Percentiles rank a stretch among this genome's conserved stretches.
phyloP scores from a whole-genome alignment of 2,797 vertebrate species.

The Notamacropus eugenii region DNA sequence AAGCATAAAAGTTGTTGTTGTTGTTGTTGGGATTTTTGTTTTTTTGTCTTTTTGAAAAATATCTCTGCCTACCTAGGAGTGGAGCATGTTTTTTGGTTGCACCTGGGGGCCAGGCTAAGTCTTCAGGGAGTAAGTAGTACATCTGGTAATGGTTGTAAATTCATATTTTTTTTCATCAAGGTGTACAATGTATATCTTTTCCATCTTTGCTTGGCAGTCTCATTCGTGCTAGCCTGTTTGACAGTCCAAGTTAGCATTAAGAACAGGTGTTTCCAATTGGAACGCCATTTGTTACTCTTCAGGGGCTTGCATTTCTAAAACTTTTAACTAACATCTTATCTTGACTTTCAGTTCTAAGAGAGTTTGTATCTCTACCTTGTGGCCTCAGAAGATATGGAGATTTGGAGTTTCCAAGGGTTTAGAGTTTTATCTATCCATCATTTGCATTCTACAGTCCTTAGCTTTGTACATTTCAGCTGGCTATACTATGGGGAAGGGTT shows the following conservation, averaged over 20 bases:
- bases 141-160: constrained; percentile 3
- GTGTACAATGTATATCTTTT: constrained; percentile 19
- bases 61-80: background rate
- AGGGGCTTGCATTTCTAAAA: background rate
- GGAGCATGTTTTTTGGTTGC: constrained; percentile 8
- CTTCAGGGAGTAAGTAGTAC: constrained; percentile 5
- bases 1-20: background rate
- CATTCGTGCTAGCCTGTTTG: constrained; percentile 5
- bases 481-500: constrained; percentile 37
- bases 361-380: background rate
- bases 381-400: background rate
- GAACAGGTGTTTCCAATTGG: constrained; percentile 26
- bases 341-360: constrained; percentile 28
- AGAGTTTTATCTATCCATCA: constrained; percentile 30
- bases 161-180: constrained; percentile 28
- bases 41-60: background rate
- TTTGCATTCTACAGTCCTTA: constrained; percentile 4
- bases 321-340: constrained; percentile 7
- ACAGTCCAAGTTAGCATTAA: constrained; percentile 39
- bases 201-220: constrained; percentile 26
- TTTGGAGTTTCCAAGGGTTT: constrained; percentile 43
- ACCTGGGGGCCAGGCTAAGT: constrained; percentile 8
- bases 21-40: background rate
- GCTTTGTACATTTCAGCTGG: constrained; percentile 2
- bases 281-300: constrained; percentile 37